Base-by-base conservation (phyloP, 2,888 invertebrate species). In the Lordiphosa andalusiaca region DNA sequence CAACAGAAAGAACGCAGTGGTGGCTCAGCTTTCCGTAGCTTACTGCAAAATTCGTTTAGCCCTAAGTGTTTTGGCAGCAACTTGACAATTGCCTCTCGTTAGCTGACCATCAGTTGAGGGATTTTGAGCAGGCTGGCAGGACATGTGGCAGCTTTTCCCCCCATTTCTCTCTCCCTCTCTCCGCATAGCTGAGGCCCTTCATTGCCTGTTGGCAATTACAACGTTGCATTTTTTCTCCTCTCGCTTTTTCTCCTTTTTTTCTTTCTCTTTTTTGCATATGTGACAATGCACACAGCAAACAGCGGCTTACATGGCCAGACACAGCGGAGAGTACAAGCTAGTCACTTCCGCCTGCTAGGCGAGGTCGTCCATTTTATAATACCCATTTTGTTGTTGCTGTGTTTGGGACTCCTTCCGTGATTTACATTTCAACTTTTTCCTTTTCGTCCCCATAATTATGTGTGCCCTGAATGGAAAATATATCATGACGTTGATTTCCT, bases 171-270 rank as follows among this genome's bases (percentile, higher is more conserved):
- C 39, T 38, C 5, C 12, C 36, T 10, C 30, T 49, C 23, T 23
- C 25, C 39, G 33, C 19, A 19, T 53, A 23, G 49, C 48, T 47
- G 48, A 52, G 63, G 37, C 65, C 64, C 62, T 65, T 65, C 63
- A 69, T 68, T 75, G 73, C 67, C 64, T 67, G 68, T 61, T 73
- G 73, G 78, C 73, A 73, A 78, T 80, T 80, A 80, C 82, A 81
- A 73, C 70, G 73, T 78, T 85, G 84, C 84, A 78, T 71, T 67
- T 78, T 74, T 84, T 72, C 74, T 73, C 74, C 75, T 74, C 73
- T 16, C 16, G 16, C 76, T 74, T 84, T 72, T 74, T 73, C 74
- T 85, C 82, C 82, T 76, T 71, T 67, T 78, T 74, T 84, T 72
- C 74, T 2, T 16, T 73, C 74, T 60, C 61, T 64, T 55, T 56